A percentile compares a stretch with the other conserved stretches of the same genome.
Conservation (phyloP, 2,888 invertebrate species). For the Xylota segnis region DNA sequence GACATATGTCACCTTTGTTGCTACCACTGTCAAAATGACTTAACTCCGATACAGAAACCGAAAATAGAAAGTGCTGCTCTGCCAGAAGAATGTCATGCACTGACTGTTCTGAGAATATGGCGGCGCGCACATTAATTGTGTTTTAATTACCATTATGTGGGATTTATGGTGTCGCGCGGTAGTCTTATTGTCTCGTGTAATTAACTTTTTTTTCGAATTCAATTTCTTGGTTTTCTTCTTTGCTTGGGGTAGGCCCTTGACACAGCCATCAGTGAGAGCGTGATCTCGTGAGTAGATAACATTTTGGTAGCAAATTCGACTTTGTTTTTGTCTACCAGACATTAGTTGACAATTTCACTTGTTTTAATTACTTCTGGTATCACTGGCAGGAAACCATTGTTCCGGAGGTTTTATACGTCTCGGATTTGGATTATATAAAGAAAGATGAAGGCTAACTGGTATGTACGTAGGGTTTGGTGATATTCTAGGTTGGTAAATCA, state of each 20-base stretch:
- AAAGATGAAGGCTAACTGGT: no score
- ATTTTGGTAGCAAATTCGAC: not conserved
- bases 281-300: conserved; percentile 5
- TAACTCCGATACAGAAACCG: conserved; percentile 36
- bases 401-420: no score
- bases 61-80: conserved; percentile 70
- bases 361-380: not conserved
- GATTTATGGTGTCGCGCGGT: conserved; percentile 41
- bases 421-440: no score
- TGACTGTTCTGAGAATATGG: conserved; percentile 60
- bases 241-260: conserved; percentile 27
- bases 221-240: conserved; percentile 22
- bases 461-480: no score
- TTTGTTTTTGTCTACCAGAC: not conserved
- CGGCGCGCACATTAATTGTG: conserved; percentile 58
- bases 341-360: not conserved
- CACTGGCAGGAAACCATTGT: no score
- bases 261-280: conserved; percentile 38
- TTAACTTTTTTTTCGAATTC: conserved; percentile 43
- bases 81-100: conserved; percentile 68
- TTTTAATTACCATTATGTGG: conserved; percentile 72
- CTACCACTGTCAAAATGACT: conserved; percentile 50
- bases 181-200: conserved; percentile 41
- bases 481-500: no score
- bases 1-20: conserved; percentile 69